phyloP scores from a whole-genome alignment of 1,140 invertebrate species.

The Drosophila pallidifrons region DNA sequence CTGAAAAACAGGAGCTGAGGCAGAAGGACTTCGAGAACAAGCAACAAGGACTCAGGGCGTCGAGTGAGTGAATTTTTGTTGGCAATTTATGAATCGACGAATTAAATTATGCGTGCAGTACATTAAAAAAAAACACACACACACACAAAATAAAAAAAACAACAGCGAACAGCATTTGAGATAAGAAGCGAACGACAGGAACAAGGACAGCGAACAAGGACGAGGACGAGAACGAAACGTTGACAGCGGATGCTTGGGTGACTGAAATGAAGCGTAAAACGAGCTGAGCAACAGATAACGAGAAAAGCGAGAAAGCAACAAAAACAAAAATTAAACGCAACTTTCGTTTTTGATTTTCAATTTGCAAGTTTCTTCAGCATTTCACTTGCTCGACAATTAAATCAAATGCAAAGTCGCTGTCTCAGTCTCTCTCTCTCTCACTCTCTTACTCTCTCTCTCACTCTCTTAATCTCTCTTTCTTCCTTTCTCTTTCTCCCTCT shows the following conservation, averaged over 20 bases:
- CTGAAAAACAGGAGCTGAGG: not conserved
- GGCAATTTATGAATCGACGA: constrained; percentile 73
- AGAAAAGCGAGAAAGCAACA: not conserved
- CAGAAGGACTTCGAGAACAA: not conserved
- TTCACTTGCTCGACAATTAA: constrained; percentile 6
- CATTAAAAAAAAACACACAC: constrained; percentile 50
- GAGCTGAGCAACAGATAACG: constrained; percentile 71
- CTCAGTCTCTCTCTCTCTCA: too few relatives aligned
- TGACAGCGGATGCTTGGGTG: not conserved
- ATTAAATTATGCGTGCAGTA: constrained; percentile 80
- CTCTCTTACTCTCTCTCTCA: too few relatives aligned
- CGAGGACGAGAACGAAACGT: not conserved
- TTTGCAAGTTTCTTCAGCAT: not conserved
- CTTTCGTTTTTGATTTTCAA: constrained; percentile 16
- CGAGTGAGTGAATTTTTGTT: constrained; percentile 60
- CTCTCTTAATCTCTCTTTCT: too few relatives aligned
- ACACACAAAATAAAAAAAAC: constrained; percentile 10
- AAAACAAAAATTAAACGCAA: constrained; percentile 11
- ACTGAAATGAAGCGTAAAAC: constrained; percentile 68
- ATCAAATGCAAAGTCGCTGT: not conserved
- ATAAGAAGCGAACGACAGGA: constrained; percentile 35
- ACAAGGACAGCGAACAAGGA: not conserved
- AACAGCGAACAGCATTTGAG: constrained; percentile 13
- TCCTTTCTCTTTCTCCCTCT: too few relatives aligned
- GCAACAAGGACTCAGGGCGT: constrained; percentile 21